Evolutionary conservation across 2,797 vertebrate genomes (phyloP), one percentile per base, ranked within the genome.

Genomic region (Typhlichthys eigenmanni): DNA sequence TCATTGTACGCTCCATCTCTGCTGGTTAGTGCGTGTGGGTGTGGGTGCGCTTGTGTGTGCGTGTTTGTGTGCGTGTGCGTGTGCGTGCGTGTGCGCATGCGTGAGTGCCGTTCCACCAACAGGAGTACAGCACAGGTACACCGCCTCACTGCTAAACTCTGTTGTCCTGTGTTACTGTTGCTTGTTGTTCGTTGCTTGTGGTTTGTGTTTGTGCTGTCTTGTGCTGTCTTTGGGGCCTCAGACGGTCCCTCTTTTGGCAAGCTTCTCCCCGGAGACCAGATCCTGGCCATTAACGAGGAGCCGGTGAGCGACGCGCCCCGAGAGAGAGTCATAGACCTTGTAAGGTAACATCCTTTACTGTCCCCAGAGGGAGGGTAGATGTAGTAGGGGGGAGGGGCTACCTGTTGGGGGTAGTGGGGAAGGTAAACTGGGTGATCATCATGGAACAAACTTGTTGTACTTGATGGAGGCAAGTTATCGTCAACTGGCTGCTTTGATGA

Each of bases 311-410:
- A 96, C 91, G 94, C 91, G 76, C 91, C 95, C 85, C 93, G 95
- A 83, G 96, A 97, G 93, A 97, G 95, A 94, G 94, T 98, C 95
- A 97, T 98, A 91, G 95, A 98, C 91, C 95, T 98, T 85, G 91
- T 98, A 94, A 98, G 96, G 96, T 98, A 95, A 96, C 89, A 92
- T 93, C 92, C 90, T 93, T 93, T 92, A 93, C 88, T 93, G 88
- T 93, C 91, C 92, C 92, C 84, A 88, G 88, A 85, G 86, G 83
- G 87, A 75, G 83, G 87, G 84, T 50, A 64, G 70, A 52, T 54
- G 58, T 70, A 24, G 51, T 5, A 17, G 17, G 12, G 43, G 10
- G 12, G 55, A 54, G 58, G 60, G 56, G 34, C 24, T 24, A 24
- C 24, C 24, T 24, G 24, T 24, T 24, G 55, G 66, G 74, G 70